A percentile compares a stretch with the other conserved stretches of the same genome.
Conservation (phyloP, 2,797 vertebrate genomes). For the Ctenopoma kingsleyae region DNA sequence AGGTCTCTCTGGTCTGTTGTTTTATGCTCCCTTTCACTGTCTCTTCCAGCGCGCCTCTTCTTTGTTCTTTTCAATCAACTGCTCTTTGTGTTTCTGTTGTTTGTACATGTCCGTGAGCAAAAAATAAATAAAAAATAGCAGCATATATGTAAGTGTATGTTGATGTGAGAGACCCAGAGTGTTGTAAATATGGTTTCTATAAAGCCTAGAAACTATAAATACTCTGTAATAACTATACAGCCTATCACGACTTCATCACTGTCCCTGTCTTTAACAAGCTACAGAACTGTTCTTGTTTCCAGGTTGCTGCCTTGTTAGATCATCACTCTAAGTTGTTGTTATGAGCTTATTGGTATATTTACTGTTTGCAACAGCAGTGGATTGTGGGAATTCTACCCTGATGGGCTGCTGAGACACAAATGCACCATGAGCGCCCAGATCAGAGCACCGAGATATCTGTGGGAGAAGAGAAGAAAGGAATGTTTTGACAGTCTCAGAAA, state of each 20-base stretch:
- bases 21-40: conserved; percentile 17
- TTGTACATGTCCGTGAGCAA: conserved; percentile 6
- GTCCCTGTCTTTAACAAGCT: conserved; percentile 26
- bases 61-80: conserved; percentile 22
- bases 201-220: conserved; percentile 17
- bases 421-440: conserved; percentile 47
- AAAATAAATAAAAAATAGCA: background rate
- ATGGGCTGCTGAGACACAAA: conserved; percentile 54
- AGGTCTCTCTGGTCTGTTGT: background rate
- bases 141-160: background rate
- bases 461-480: conserved; percentile 65
- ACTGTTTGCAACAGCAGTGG: conserved; percentile 42
- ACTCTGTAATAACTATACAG: conserved; percentile 9
- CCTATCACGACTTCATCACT: conserved; percentile 26
- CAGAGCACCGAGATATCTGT: conserved; percentile 62
- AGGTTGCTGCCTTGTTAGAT: conserved; percentile 50
- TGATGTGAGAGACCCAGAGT: background rate
- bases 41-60: conserved; percentile 1
- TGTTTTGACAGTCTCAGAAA: conserved; percentile 72
- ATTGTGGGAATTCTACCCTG: conserved; percentile 57
- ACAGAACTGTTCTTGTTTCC: conserved; percentile 7
- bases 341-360: conserved; percentile 56
- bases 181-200: background rate
- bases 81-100: background rate
- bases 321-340: conserved; percentile 39